Evolutionary conservation across 2,113 vertebrate species (phyloP).

Genomic region (Numenius arquata): DNA sequence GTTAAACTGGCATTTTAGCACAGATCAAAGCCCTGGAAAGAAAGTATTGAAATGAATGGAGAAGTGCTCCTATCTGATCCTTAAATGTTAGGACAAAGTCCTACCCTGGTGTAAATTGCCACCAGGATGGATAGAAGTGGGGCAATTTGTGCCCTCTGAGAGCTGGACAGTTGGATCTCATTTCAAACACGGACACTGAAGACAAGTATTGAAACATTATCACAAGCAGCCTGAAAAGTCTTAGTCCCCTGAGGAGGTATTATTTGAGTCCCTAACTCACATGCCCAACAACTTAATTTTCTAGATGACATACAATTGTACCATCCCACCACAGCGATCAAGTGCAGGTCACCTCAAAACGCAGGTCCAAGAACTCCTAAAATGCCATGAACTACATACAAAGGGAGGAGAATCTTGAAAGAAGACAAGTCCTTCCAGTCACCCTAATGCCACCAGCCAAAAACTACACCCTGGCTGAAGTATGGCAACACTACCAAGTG

Average conservation of each 20-base stretch:
- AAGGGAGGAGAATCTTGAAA: not conserved
- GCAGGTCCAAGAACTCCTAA: not conserved
- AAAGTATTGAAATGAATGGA: not conserved
- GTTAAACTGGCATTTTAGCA: not conserved
- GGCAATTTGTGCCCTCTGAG: not conserved
- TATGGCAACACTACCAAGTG: not conserved
- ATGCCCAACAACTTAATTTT: not conserved
- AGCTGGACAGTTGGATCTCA: not conserved
- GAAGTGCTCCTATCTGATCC: not conserved
- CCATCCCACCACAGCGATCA: not conserved
- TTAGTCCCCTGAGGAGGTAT: not conserved
- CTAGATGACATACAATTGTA: not conserved
- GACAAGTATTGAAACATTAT: not conserved
- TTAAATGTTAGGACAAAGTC: not conserved
- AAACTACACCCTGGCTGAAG: not conserved
- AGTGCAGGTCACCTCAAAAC: not conserved
- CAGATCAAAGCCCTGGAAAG: not conserved
- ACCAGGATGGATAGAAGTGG: not conserved
- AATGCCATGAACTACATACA: slow-evolving; percentile 22
- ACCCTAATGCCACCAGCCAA: not conserved
- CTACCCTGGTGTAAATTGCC: not conserved
- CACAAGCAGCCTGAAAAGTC: not conserved
- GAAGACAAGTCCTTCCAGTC: not conserved
- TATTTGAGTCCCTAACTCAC: not conserved
- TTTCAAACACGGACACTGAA: not conserved